Percentiles rank a stretch among this genome's conserved stretches.
These are phyloP conservation scores for Priocnemis perturbator DNA, from an alignment of 2,888 invertebrate genomes.

Conservation along the genomic window DNA sequence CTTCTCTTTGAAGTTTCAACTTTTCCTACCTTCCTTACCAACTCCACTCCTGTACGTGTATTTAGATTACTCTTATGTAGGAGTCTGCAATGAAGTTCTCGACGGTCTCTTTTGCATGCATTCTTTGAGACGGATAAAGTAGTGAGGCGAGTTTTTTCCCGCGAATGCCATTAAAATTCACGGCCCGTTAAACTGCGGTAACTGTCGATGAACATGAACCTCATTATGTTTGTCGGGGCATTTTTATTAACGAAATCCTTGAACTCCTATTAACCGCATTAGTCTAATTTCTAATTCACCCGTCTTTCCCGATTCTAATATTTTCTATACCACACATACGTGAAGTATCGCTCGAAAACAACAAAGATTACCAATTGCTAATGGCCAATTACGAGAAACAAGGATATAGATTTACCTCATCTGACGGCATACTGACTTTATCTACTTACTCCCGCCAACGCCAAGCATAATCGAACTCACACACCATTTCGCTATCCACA, in stretches of 20 bases:
- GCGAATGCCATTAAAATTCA: constrained; percentile 29
- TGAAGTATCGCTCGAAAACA: too few relatives aligned
- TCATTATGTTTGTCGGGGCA: background rate
- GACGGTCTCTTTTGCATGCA: constrained; percentile 12
- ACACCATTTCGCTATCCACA: too few relatives aligned
- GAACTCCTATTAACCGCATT: too few relatives aligned
- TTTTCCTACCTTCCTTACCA: constrained; percentile 33
- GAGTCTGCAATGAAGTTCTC: constrained; percentile 25
- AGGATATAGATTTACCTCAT: too few relatives aligned
- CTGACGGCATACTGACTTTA: too few relatives aligned
- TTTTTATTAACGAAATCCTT: too few relatives aligned
- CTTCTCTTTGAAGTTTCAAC: constrained; percentile 40
- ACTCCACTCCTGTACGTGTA: constrained; percentile 36
- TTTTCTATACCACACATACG: too few relatives aligned
- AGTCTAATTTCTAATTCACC: too few relatives aligned
- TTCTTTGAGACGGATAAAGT: constrained; percentile 13
- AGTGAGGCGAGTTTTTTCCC: too few relatives aligned
- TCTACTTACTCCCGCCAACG: background rate
- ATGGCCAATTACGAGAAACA: too few relatives aligned
- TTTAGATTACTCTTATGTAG: constrained; percentile 41
- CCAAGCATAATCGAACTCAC: background rate
- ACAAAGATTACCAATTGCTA: too few relatives aligned
- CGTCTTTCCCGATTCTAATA: too few relatives aligned
- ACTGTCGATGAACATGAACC: background rate
- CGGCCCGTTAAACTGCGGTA: constrained; percentile 1